Conservation (phyloP, 2,888 invertebrate genomes). For the Pemphredon lugubris region DNA sequence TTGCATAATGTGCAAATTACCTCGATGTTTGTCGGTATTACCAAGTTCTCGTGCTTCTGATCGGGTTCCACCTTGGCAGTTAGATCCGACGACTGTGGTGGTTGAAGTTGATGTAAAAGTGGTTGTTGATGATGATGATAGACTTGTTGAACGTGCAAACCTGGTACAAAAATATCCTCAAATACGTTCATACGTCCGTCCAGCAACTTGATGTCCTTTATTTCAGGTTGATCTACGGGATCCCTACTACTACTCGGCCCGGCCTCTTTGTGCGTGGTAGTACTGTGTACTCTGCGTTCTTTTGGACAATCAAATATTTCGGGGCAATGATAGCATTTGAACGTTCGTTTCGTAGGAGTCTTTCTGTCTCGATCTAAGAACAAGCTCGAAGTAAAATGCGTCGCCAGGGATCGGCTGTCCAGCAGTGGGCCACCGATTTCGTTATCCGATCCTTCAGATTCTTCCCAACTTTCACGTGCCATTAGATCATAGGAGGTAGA, state of each 20-base stretch:
- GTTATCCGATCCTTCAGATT: constrained; percentile 86
- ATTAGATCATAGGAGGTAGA: constrained; percentile 85
- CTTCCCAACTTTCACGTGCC: constrained; percentile 87
- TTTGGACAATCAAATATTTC: constrained; percentile 84
- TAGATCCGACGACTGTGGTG: constrained; percentile 70
- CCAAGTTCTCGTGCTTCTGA: constrained; percentile 69
- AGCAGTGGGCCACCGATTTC: constrained; percentile 78
- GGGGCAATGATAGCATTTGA: constrained; percentile 84
- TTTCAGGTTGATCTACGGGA: constrained; percentile 68
- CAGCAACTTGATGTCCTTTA: constrained; percentile 77
- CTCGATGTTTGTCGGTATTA: constrained; percentile 70
- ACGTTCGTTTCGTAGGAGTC: constrained; percentile 80
- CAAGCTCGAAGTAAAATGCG: constrained; percentile 78
- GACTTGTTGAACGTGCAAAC: constrained; percentile 72
- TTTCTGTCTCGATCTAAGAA: constrained; percentile 79
- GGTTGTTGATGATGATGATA: constrained; percentile 72
- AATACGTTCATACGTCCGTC: constrained; percentile 78
- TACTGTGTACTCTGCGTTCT: constrained; percentile 85
- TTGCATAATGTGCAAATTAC: constrained; percentile 76
- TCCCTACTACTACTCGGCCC: constrained; percentile 76
- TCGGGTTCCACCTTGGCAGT: constrained; percentile 70
- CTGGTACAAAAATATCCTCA: constrained; percentile 78
- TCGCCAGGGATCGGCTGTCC: constrained; percentile 79
- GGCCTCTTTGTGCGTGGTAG: constrained; percentile 82
- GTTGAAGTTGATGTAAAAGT: constrained; percentile 77